Base-by-base conservation (phyloP, 2,888 invertebrate species). In the Drosophila stalkeri region DNA sequence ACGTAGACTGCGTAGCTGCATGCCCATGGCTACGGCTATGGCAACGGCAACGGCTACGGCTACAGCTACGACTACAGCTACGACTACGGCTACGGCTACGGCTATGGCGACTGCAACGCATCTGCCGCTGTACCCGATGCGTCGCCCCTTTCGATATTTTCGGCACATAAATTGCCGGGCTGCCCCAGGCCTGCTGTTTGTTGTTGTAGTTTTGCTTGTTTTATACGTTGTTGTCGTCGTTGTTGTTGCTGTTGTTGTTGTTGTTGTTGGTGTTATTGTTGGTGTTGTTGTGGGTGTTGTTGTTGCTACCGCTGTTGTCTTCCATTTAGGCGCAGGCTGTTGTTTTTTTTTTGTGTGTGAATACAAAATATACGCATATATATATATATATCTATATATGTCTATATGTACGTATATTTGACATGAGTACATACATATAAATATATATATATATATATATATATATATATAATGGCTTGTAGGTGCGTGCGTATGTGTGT, bases 291-390 rank as follows among this genome's bases (percentile, higher is more conserved):
- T 27, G 27, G 27, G 27, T 6, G 49, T 51, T 64, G 65, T 27
- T 47, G 46, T 11, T 74, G 68, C 18, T 75, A 33, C 49, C 65
- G 66, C 63, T 80, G 77, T 65, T 82, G 84, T 85, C 89, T 89
- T 76, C 80, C 89, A 85, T 85, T 89, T 85, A 85, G 87, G 87
- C 80, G 79, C 81, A 81, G 75, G 70, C 81, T 84, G 79, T 66
- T 62, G 57, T 73, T 61, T 60, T 72, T 60, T 62, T 60, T 47
- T 51, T 47, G 57, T 18, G 31, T 16, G 4, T 18, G 3, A 12
- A 14, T 18, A 6, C 27, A 14, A 12, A 12, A 9, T 35, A 33
- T 12, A 18, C 14, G 33, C 3, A 14, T 11, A 33, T 2, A 49
- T 16, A 35, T n/a, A 12, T 20, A 16, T 27, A 27, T 16, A 18